These are phyloP conservation scores for Onthophagus sagittarius DNA, from an alignment of 2,888 invertebrate species.

Conservation along the genomic window DNA sequence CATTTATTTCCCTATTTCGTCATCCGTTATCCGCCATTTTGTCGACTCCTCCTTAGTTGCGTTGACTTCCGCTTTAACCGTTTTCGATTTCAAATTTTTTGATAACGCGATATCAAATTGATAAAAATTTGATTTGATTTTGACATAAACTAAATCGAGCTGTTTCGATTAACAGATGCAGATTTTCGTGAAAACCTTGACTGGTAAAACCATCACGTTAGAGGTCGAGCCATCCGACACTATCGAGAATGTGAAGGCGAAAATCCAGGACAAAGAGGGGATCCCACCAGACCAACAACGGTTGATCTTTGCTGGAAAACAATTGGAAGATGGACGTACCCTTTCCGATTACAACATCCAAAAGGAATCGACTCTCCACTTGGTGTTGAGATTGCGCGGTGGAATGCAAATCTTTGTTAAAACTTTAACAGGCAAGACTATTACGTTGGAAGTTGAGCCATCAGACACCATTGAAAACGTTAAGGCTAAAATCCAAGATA, in stretches of 20 bases:
- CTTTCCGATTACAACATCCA: slow-evolving; percentile 62
- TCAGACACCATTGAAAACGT: slow-evolving; percentile 93
- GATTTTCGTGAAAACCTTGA: slow-evolving; percentile 56
- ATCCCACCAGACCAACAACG: slow-evolving; percentile 62
- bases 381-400: slow-evolving; percentile 60
- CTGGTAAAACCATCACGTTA: slow-evolving; percentile 57
- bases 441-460: slow-evolving; percentile 60
- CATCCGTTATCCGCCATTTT: slow-evolving; percentile 16
- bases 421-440: slow-evolving; percentile 61
- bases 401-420: slow-evolving; percentile 97
- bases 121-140: too few relatives aligned
- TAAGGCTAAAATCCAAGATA: slow-evolving; percentile 87
- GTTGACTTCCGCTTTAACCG: slow-evolving; percentile 8
- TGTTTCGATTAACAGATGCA: slow-evolving; percentile 54
- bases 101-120: not conserved
- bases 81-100: slow-evolving; percentile 7
- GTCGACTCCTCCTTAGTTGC: not conserved
- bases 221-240: slow-evolving; percentile 59
- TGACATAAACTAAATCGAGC: not conserved
- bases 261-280: slow-evolving; percentile 55
- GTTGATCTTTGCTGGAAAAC: slow-evolving; percentile 63
- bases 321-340: slow-evolving; percentile 65
- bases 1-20: not conserved
- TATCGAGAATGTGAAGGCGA: slow-evolving; percentile 59
- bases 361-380: slow-evolving; percentile 59